phyloP scores from a whole-genome alignment of 1,140 invertebrate genomes.

The Sycophila sp. region DNA sequence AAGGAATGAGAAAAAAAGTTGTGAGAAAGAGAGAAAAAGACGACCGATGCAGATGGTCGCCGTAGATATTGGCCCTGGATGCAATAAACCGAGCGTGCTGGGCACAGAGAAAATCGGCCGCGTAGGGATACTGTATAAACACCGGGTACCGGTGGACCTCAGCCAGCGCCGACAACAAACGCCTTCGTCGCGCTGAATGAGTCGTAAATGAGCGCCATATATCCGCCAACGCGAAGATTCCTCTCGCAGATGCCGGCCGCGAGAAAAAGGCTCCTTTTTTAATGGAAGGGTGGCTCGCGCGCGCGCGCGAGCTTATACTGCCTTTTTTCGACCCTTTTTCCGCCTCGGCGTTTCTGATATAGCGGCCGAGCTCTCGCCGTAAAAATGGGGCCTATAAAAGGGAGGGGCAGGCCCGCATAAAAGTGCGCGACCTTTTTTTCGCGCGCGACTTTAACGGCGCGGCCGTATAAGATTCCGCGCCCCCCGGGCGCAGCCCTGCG shows the following conservation, averaged over 20 bases:
- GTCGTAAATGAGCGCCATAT: slow-evolving; percentile 26
- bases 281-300: slow-evolving; percentile 33
- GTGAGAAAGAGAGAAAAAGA: not conserved
- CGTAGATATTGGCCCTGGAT: not conserved
- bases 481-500: no score
- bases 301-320: no score
- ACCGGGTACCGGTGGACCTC: no score
- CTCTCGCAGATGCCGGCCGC: slow-evolving; percentile 8
- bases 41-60: not conserved
- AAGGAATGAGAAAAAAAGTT: no score
- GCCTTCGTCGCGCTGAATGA: slow-evolving; percentile 18
- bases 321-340: slow-evolving; percentile 4
- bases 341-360: not conserved
- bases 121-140: no score
- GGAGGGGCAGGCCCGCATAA: not conserved
- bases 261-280: not conserved
- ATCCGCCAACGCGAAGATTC: not conserved
- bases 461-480: slow-evolving; percentile 3
- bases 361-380: not conserved
- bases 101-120: no score
- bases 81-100: not conserved
- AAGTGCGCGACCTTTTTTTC: slow-evolving; percentile 14
- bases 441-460: slow-evolving; percentile 10
- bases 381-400: slow-evolving; percentile 4
- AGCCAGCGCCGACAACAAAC: no score